Conservation (phyloP, 2,797 vertebrate genomes). For the Mus minutoides region DNA sequence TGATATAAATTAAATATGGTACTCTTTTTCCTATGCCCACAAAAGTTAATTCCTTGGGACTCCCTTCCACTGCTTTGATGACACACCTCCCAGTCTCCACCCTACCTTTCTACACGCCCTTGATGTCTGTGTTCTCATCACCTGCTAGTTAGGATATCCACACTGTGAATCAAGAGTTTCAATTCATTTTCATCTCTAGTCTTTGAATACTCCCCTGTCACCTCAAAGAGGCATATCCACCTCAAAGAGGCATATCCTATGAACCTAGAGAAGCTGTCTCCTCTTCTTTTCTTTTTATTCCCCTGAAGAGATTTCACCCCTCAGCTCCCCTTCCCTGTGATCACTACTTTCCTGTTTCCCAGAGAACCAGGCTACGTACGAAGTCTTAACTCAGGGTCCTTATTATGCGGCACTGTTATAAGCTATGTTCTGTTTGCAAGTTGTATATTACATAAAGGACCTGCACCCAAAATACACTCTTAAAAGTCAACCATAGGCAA, state of each 20-base stretch:
- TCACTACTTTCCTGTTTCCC: not conserved
- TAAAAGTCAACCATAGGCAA: constrained; percentile 9
- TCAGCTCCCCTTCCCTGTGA: not conserved
- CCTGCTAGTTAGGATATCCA: not conserved
- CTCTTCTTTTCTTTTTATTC: not conserved
- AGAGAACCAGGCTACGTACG: not conserved
- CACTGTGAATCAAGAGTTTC: not conserved
- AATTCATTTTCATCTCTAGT: not conserved
- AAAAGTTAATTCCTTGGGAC: not conserved
- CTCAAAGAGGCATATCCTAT: not conserved
- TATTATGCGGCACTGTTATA: not conserved
- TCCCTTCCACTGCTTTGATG: not conserved
- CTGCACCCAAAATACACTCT: not conserved
- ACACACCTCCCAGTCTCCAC: fast-evolving
- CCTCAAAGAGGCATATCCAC: not conserved
- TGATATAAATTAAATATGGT: fast-evolving
- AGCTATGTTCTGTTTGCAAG: not conserved
- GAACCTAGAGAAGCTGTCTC: not conserved
- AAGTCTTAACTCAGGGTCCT: not conserved
- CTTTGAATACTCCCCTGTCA: not conserved
- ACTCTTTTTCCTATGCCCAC: not conserved
- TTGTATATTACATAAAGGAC: not conserved
- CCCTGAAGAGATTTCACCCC: not conserved
- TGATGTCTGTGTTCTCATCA: not conserved
- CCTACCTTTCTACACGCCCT: not conserved